Conservation (phyloP, 2,113 vertebrate genomes). For the Ameiurus melas region DNA sequence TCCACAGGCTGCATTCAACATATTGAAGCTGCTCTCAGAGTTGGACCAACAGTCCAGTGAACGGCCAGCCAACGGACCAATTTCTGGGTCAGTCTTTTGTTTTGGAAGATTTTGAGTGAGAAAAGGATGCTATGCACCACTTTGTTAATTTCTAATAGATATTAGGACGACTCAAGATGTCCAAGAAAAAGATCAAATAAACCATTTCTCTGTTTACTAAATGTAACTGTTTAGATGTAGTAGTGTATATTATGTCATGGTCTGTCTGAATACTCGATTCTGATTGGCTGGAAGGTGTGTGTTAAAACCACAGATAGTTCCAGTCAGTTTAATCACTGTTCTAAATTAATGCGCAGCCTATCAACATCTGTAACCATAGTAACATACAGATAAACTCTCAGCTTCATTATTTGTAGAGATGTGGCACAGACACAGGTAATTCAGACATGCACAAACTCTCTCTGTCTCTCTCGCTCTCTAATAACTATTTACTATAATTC, state of each 20-base stretch:
- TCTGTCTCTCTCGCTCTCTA: no score
- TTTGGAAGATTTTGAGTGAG: not conserved
- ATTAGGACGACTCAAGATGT: not conserved
- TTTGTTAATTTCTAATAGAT: not conserved
- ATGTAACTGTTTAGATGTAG: not conserved
- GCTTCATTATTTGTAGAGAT: no score
- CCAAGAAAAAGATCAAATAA: not conserved
- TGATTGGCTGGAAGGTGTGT: no score
- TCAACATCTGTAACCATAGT: no score
- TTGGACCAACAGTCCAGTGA: slow-evolving; percentile 91
- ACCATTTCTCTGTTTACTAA: not conserved
- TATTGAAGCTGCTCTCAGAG: slow-evolving; percentile 95
- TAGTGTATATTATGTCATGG: not conserved
- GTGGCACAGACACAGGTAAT: no score
- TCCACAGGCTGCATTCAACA: slow-evolving; percentile 90
- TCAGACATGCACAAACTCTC: no score
- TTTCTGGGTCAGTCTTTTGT: slow-evolving; percentile 83
- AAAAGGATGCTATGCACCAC: not conserved
- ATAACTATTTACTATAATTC: no score
- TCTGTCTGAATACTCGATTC: no score
- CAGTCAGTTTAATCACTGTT: no score
- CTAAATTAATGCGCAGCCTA: no score
- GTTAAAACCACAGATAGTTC: no score
- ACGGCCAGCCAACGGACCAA: slow-evolving; percentile 93
- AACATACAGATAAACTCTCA: no score